Evolutionary conservation across 2,888 invertebrate genomes (phyloP), one percentile per base, ranked within the genome.

Genomic region (Meandrusa payeni): DNA sequence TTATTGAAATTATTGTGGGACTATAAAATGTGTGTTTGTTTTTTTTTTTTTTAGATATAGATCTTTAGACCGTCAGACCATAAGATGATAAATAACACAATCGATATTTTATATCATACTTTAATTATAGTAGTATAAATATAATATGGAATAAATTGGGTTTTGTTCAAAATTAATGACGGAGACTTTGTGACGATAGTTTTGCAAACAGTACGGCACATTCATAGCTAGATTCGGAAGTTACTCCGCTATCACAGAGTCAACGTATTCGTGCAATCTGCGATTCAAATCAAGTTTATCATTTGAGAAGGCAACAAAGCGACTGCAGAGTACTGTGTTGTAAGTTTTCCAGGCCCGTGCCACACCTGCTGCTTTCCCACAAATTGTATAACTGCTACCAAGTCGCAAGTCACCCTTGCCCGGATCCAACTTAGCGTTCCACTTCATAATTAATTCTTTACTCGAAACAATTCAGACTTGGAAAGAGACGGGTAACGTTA

Each of bases 401-500:
- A 76, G 71, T 80, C 67, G 66, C 75, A 76, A 80, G 75, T 77
- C 71, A 69, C 54, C 68, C 70, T 65, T 63, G 61, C 63, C 63
- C 53, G 61, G 55, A 61, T 58, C 65, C 61, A 81, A 78, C 69
- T 80, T 79, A 66, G 67, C 69, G 78, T 75, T 69, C 65, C 65
- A 70, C 76, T 81, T 82, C 83, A 85, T 87, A 86, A 87, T 86
- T 87, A 86, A 87, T 87, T 87, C 86, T 86, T 87, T 85, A 86
- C 80, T 85, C 82, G 74, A 76, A 74, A 77, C 76, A 82, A 86
- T 75, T 86, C 72, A 62, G 64, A 70, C 69, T 75, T 76, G 81
- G 77, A 78, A 80, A 76, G 76, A 70, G 69, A 59, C 74, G 73
- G 70, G 69, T 72, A 76, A 75, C 76, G 76, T 26, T 31, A 19